Evolutionary conservation across 2,113 vertebrate species (phyloP).

Genomic region (Ciconia boyciana): DNA sequence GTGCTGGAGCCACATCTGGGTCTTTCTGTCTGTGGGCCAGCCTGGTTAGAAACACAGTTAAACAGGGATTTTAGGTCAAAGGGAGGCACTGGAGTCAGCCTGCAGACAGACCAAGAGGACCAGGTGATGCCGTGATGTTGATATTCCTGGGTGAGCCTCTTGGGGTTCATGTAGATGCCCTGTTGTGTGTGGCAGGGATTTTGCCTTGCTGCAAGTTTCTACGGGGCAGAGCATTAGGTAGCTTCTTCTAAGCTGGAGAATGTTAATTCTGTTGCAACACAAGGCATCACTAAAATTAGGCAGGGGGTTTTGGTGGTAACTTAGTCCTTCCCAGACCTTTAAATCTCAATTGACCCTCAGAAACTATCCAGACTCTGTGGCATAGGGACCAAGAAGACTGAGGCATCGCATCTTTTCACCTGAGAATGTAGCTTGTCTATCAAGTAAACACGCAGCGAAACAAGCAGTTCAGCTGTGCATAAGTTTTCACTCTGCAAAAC

Average conservation of each 20-base stretch:
- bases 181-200: background rate
- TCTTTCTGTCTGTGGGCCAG: background rate
- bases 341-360: background rate
- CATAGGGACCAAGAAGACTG: background rate
- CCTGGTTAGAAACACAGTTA: background rate
- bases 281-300: background rate
- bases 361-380: background rate
- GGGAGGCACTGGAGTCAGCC: background rate
- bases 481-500: background rate
- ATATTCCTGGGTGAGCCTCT: background rate
- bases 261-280: background rate
- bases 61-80: background rate
- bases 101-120: background rate
- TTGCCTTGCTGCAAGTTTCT: background rate
- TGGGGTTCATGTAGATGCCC: background rate
- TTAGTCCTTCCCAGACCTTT: background rate
- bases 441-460: accelerated
- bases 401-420: background rate
- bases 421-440: too few species aligned
- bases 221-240: background rate
- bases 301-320: background rate
- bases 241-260: background rate
- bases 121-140: background rate
- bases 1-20: background rate
- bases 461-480: background rate